These are phyloP conservation scores for Coracopsis vasa DNA, from an alignment of 2,113 vertebrate species.

Conservation along the genomic window DNA sequence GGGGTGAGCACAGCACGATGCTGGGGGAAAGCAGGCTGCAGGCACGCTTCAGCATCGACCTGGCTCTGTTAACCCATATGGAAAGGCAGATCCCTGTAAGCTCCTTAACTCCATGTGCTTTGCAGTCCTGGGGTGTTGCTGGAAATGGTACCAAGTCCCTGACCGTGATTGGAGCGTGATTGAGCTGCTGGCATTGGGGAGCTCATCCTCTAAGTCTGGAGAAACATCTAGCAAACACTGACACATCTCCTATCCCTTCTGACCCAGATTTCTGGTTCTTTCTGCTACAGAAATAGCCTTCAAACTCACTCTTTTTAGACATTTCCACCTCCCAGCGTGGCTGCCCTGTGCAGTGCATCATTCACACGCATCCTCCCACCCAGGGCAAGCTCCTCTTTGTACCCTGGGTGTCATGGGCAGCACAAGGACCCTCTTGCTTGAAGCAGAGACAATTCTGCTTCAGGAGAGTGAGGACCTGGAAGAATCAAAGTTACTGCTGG, in stretches of 20 bases:
- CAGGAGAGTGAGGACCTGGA: neutral
- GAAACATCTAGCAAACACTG: neutral
- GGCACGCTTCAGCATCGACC: neutral
- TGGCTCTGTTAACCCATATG: rapidly evolving
- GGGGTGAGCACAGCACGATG: neutral
- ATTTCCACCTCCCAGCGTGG: neutral
- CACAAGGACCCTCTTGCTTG: neutral
- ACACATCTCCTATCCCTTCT: neutral
- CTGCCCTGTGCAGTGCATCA: rapidly evolving
- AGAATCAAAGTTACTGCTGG: neutral
- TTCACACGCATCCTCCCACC: neutral
- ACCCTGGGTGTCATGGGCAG: neutral
- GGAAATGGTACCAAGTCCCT: neutral
- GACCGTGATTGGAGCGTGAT: rapidly evolving
- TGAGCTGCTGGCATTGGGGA: neutral
- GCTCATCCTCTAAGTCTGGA: rapidly evolving
- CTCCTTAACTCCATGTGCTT: neutral
- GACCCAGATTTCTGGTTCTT: constrained; percentile 4
- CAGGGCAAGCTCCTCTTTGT: neutral
- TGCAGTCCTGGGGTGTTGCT: neutral
- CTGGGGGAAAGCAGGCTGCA: neutral
- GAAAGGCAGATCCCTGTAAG: neutral
- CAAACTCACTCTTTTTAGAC: neutral
- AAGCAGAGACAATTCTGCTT: neutral
- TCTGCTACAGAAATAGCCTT: neutral